Percentiles rank a stretch among this genome's conserved stretches.
Evolutionary conservation across 64 coral and sea anemone genomes (phyloP).

Genomic region (Dendrophyllia cribrosa): DNA sequence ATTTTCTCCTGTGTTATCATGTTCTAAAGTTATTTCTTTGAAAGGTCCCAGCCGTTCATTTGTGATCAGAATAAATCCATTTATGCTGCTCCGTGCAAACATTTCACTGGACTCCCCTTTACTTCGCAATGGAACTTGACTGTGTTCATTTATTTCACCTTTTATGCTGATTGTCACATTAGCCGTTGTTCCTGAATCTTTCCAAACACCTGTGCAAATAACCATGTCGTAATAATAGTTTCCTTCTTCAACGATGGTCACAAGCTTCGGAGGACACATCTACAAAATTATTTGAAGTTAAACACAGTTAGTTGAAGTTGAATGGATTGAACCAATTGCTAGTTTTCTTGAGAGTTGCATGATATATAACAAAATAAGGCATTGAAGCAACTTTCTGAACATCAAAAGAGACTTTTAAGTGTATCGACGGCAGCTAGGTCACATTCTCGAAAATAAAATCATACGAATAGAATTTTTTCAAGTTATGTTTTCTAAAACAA

Average conservation of each 20-base stretch:
- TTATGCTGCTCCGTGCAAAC: slow-evolving; percentile 55
- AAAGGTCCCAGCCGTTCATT: slow-evolving; percentile 36
- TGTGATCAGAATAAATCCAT: slow-evolving; percentile 50
- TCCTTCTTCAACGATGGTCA: slow-evolving; percentile 1
- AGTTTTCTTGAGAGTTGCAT: too few relatives aligned
- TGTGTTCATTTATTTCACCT: slow-evolving; percentile 36
- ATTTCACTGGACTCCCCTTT: slow-evolving; percentile 1
- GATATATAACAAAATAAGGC: too few relatives aligned
- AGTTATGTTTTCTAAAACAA: too few relatives aligned
- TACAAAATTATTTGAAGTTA: background rate
- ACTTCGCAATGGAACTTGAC: background rate
- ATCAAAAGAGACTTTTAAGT: too few relatives aligned
- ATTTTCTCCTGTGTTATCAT: slow-evolving; percentile 60
- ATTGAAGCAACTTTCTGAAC: too few relatives aligned
- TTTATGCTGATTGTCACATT: slow-evolving; percentile 25
- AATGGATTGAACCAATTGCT: too few relatives aligned
- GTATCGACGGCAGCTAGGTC: too few relatives aligned
- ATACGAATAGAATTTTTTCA: too few relatives aligned
- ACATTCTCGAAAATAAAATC: too few relatives aligned
- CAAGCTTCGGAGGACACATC: slow-evolving; percentile 18
- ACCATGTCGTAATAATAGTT: slow-evolving; percentile 51
- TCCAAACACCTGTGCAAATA: slow-evolving; percentile 55
- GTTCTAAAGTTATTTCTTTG: slow-evolving; percentile 52
- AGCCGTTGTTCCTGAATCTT: slow-evolving; percentile 44
- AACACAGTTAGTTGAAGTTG: background rate